These are phyloP conservation scores for Sylvilagus bachmani DNA, from an alignment of 2,113 vertebrate genomes.

Conservation along the genomic window DNA sequence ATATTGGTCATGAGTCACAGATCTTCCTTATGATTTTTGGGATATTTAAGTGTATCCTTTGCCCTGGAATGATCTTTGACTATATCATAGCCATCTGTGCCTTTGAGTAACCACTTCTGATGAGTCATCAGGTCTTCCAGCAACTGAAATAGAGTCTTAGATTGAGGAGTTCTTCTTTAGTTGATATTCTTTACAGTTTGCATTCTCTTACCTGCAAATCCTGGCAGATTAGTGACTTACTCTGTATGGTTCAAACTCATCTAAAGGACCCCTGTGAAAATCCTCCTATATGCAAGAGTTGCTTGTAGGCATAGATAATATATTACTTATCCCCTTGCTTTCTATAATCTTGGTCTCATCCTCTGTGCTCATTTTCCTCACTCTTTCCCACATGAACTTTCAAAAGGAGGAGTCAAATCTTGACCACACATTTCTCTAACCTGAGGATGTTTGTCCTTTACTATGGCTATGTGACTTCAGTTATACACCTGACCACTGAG, in stretches of 20 bases:
- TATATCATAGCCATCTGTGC: not conserved
- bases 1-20: not conserved
- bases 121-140: not conserved
- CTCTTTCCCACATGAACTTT: not conserved
- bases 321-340: not conserved
- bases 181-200: not conserved
- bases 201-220: not conserved
- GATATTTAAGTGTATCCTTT: not conserved
- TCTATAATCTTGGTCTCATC: too few relatives aligned
- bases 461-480: not conserved
- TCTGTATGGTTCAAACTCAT: not conserved
- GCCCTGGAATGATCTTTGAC: too few relatives aligned
- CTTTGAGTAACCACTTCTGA: not conserved
- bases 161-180: not conserved
- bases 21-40: not conserved
- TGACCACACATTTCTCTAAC: not conserved
- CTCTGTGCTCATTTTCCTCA: not conserved
- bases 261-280: not conserved
- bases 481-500: not conserved
- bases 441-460: not conserved
- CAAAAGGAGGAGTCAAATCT: not conserved
- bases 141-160: not conserved
- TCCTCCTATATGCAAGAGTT: not conserved
- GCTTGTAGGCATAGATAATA: accelerated
- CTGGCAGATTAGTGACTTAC: not conserved